These are phyloP conservation scores for Pinna nobilis DNA, from an alignment of 1,140 invertebrate genomes.

Conservation along the genomic window DNA sequence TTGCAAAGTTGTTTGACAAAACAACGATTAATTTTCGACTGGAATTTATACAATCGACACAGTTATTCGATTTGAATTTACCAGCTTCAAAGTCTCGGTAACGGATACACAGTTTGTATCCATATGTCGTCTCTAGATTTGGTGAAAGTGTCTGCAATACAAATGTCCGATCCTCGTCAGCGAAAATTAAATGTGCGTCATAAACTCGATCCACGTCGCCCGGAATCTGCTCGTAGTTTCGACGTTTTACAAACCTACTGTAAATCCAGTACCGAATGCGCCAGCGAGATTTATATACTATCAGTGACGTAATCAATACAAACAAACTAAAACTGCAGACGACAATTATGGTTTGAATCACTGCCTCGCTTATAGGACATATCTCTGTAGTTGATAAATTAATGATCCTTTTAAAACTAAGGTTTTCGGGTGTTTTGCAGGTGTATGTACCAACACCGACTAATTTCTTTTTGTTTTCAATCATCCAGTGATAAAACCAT, in stretches of 20 bases:
- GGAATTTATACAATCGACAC: slow-evolving; percentile 50
- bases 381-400: neutral
- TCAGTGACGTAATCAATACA: neutral
- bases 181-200: slow-evolving; percentile 17
- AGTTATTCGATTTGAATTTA: slow-evolving; percentile 51
- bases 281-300: slow-evolving; percentile 15
- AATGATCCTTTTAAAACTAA: neutral
- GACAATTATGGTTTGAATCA: neutral
- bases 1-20: slow-evolving; percentile 50
- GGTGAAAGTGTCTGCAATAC: neutral
- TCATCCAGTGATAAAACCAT: slow-evolving; percentile 41
- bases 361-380: neutral
- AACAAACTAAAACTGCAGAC: neutral
- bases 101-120: slow-evolving; percentile 52
- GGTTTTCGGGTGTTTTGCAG: neutral
- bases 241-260: neutral
- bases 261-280: slow-evolving; percentile 13
- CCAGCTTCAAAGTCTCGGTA: slow-evolving; percentile 60
- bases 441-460: neutral
- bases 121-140: slow-evolving; percentile 6
- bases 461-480: neutral
- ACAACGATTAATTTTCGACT: slow-evolving; percentile 57
- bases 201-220: slow-evolving; percentile 24
- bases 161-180: slow-evolving; percentile 6
- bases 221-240: neutral